Base-by-base conservation (phyloP, 2,888 invertebrate genomes). In the Pristionchus exspectatus region DNA sequence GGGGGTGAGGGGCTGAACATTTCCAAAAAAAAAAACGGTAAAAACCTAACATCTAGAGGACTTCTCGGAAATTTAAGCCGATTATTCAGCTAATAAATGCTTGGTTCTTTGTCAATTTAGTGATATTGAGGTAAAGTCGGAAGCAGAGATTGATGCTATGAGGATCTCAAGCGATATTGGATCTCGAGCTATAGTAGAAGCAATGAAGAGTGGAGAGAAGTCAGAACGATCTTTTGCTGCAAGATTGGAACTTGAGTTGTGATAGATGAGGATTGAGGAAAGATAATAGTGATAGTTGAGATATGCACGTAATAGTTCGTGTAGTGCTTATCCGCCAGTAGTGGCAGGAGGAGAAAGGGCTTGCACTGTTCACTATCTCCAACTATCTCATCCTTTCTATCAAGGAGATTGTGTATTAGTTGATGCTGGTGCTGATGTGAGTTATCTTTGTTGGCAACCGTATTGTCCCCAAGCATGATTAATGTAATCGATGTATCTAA, bases 341-440 rank as follows among this genome's bases (percentile, higher is more conserved):
- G 85, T 85, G 16, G 85, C 85, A 59, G 56, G 69, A 69, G 87
- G 87, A 50, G 87, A 87, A 38, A 38, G 87, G 54, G 87, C 87
- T 30, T 87, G 87, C 38, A 87, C 87, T n/a, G 72, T 87, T n/a
- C 87, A 87, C 44, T 87, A 87, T n/a, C 69, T 87, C 18, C 38
- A 66, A 14, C 21, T 69, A 14, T 16, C n/a, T 38, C 54, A 56
- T 27, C 54, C 50, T 24, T 44, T 72, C 30, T 1, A 38, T 14
- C 14, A 27, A 21, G 87, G 72, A 50, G 87, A 87, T 10, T 69
- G 38, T 21, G 66, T 87, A 7, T 30, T 87, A 4, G 87, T 87
- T 4, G 87, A 87, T 87, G 66, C 87, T 5, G 87, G 87, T 10
- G 33, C 38, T 66, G 87, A 87, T 66, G 87, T 87, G n/a, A 66